phyloP scores from a whole-genome alignment of 1,140 invertebrate species.

The Metopolophium dirhodum region DNA sequence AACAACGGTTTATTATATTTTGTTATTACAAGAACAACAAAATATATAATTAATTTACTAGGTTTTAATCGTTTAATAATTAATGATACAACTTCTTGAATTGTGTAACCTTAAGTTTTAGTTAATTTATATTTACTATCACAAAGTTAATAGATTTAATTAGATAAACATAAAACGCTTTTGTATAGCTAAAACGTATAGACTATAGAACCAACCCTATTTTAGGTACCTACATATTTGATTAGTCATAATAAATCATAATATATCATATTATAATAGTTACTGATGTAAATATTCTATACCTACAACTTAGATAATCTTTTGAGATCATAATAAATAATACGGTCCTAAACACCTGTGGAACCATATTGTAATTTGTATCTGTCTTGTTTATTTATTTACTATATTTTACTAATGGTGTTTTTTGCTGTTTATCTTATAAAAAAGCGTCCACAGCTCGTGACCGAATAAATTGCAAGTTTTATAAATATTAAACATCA shows the following conservation, averaged over 20 bases:
- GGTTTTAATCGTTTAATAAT: background rate
- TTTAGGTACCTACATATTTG: background rate
- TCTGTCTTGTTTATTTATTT: background rate
- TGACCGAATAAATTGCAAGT: background rate
- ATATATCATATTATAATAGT: background rate
- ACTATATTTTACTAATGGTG: background rate
- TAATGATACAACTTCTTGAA: background rate
- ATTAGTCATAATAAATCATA: background rate
- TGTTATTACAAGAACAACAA: background rate
- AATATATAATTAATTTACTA: background rate
- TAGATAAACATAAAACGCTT: background rate
- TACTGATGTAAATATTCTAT: background rate
- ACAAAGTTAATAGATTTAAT: background rate
- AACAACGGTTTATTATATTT: background rate
- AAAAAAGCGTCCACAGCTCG: background rate
- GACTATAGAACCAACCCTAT: background rate
- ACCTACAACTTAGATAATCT: background rate
- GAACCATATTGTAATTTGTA: background rate
- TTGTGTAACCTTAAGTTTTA: background rate
- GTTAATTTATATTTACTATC: background rate
- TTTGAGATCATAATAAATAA: background rate
- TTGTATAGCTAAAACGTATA: background rate
- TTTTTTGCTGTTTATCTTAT: background rate
- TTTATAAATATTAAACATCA: background rate
- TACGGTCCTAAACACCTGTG: slow-evolving; percentile 8